Evolutionary conservation across 2,113 vertebrate species (phyloP).

Genomic region (Eidolon helvum): DNA sequence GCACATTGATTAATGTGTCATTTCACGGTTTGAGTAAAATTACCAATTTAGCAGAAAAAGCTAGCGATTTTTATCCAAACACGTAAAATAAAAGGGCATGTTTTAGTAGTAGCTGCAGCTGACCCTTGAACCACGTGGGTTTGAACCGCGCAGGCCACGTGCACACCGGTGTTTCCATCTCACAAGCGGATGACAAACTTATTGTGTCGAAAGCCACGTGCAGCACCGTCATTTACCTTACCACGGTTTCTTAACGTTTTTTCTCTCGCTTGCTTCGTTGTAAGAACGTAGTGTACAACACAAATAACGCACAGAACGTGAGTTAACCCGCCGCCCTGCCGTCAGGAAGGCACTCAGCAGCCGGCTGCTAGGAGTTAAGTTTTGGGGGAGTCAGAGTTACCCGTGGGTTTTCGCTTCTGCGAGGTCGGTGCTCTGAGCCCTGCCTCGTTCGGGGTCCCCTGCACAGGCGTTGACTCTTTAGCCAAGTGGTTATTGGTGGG

Average conservation of each 20-base stretch:
- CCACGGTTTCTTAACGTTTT: not conserved
- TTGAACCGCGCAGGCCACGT: not conserved
- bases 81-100: not conserved
- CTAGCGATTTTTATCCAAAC: not conserved
- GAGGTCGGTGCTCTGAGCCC: not conserved
- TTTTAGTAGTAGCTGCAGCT: not conserved
- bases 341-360: not conserved
- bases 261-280: not conserved
- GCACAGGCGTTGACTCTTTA: not conserved
- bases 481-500: no score
- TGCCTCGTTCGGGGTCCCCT: not conserved
- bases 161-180: not conserved
- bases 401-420: no score
- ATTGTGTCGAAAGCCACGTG: no score
- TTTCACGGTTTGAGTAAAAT: not conserved
- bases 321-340: fast-evolving
- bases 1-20: not conserved
- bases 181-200: no score
- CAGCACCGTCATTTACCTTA: no score
- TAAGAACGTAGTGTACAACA: not conserved
- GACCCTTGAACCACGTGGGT: not conserved
- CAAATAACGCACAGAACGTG: no score
- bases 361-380: not conserved
- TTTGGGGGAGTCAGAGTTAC: no score
- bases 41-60: not conserved